Percentiles rank a stretch among this genome's conserved stretches.
phyloP scores from a whole-genome alignment of 2,797 vertebrate species.

The Aldrovandia affinis region DNA sequence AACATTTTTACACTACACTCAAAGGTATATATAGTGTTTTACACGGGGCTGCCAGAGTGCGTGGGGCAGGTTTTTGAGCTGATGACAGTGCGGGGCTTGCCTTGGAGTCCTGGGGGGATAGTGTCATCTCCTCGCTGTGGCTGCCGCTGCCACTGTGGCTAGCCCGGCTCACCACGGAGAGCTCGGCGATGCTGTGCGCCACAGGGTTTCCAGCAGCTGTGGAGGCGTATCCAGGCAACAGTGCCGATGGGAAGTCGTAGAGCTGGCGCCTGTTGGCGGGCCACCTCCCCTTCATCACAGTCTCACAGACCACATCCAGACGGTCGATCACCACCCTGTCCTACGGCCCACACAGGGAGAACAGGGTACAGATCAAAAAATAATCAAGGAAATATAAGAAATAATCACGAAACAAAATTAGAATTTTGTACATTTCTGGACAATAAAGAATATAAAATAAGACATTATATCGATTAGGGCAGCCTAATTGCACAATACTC shows the following conservation, averaged over 20 bases:
- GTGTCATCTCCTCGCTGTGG: constrained; percentile 86
- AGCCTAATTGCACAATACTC: no score
- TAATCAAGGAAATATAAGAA: no score
- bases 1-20: no score
- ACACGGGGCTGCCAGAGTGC: not conserved
- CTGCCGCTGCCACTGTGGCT: constrained; percentile 73
- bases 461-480: no score
- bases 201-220: constrained; percentile 84
- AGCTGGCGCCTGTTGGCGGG: constrained; percentile 85
- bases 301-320: constrained; percentile 97
- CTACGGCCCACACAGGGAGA: constrained; percentile 63
- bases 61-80: not conserved
- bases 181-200: constrained; percentile 91
- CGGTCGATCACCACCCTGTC: constrained; percentile 98
- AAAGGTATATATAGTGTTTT: no score
- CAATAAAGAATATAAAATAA: no score
- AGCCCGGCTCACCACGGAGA: constrained; percentile 88
- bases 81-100: constrained; percentile 72
- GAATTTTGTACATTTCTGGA: no score
- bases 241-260: constrained; percentile 90
- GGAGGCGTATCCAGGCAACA: constrained; percentile 94
- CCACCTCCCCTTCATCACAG: constrained; percentile 97
- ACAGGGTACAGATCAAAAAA: not conserved
- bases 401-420: no score
- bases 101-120: constrained; percentile 96